Conservation (phyloP, 1,140 invertebrate species). For the Macrobrachium rosenbergii region DNA sequence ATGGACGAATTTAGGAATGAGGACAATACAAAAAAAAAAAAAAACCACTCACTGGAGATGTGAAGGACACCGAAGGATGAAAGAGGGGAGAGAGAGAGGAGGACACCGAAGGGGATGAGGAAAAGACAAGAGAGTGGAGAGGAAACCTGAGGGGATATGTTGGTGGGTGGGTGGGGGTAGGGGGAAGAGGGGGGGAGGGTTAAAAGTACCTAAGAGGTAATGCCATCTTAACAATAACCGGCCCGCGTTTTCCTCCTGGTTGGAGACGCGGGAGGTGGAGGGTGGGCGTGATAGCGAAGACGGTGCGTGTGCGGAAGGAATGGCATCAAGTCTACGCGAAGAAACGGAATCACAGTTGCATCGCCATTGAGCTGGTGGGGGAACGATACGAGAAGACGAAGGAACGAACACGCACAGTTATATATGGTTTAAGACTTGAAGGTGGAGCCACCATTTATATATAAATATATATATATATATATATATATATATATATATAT, state of each 20-base stretch:
- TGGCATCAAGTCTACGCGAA: neutral
- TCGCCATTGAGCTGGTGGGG: neutral
- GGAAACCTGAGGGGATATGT: neutral
- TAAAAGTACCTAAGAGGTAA: too few species aligned
- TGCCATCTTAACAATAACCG: too few species aligned
- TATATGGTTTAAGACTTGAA: too few species aligned
- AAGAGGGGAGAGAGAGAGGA: neutral
- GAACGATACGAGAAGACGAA: neutral
- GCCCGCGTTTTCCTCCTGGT: neutral
- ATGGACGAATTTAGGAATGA: too few species aligned
- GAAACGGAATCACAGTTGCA: neutral
- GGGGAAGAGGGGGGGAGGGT: neutral
- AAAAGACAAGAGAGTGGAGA: neutral
- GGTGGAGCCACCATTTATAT: neutral
- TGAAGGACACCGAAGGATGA: too few species aligned
- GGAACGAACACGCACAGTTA: too few species aligned
- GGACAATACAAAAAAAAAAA: too few species aligned
- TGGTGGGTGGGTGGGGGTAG: neutral
- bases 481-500: neutral
- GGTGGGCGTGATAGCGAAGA: neutral
- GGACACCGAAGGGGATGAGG: neutral
- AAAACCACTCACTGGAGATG: too few species aligned
- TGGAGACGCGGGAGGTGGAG: neutral
- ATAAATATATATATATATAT: conserved; percentile 14
- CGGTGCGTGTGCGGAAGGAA: neutral